phyloP scores from a whole-genome alignment of 1,140 invertebrate species.

The Ditylenchus dipsaci region DNA sequence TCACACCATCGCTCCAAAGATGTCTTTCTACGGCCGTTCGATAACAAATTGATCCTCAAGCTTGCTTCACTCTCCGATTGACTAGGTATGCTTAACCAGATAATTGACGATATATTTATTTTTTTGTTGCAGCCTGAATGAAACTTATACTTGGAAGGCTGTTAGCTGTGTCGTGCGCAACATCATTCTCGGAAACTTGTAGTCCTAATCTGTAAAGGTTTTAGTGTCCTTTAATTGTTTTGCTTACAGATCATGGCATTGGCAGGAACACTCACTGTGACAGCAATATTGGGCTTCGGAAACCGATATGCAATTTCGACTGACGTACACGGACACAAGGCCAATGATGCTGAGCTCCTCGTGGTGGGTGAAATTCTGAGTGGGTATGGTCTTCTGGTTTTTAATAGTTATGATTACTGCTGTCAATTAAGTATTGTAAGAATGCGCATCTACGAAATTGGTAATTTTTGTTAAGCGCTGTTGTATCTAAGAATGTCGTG shows the following conservation, averaged over 20 bases:
- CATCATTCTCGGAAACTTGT: neutral
- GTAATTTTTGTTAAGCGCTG: too few species aligned
- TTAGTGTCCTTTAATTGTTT: neutral
- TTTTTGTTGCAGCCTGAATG: constrained; percentile 59
- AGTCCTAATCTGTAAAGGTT: too few species aligned
- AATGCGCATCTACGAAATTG: constrained; percentile 15
- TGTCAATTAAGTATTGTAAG: neutral
- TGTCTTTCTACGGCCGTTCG: constrained; percentile 10
- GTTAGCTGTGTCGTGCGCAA: neutral
- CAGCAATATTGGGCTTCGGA: neutral
- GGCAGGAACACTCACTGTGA: neutral
- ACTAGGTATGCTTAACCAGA: constrained; percentile 66
- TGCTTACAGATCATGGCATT: neutral
- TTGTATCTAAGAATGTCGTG: too few species aligned
- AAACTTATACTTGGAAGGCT: neutral
- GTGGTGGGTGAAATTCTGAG: neutral
- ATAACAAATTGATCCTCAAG: constrained; percentile 4
- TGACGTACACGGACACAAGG: neutral
- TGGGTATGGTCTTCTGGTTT: neutral
- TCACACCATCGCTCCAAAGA: constrained; percentile 6
- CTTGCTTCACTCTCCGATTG: constrained; percentile 73
- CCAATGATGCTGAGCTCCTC: neutral
- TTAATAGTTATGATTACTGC: too few species aligned
- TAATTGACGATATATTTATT: neutral
- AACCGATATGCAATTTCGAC: neutral